Base-by-base conservation (phyloP, 2,888 invertebrate species). In the Camponotus fellah region DNA sequence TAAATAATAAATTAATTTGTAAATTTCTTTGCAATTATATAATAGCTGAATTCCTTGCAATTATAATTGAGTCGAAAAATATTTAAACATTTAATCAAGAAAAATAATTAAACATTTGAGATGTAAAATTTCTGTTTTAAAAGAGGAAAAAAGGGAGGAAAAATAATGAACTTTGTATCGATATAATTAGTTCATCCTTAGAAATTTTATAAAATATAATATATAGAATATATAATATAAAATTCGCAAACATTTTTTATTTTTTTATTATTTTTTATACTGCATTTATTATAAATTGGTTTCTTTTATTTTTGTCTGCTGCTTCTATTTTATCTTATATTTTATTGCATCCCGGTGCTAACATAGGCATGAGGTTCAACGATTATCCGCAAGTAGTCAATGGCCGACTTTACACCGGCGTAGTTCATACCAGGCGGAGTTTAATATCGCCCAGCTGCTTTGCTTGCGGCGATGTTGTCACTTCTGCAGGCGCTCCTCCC, bases 401-500 rank as follows among this genome's bases (percentile, higher is more conserved):
- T 80, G 79, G 60, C 46, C 46, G 79, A 80, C 79, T 80, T 80
- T 80, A 80, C 79, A 72, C 60, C 60, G 60, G 10, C 60, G 79
- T 79, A 72, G 72, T 49, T 72, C 46, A 46, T 62, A 80, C 60
- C 79, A 72, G 79, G 60, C 79, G 60, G 79, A 26, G 79, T 80
- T 80, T 80, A 80, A 80, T 72, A 83, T 83, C 81, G 65, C 40
- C 77, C 43, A 80, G 79, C 69, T 69, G 71, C 58, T 65, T 75
- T 46, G 83, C 82, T 77, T 72, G 83, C 86, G 75, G 82, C 87
- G 82, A 74, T 71, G 84, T 84, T 77, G 84, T 87, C 84, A 85
- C 86, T 88, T 91, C 91, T 89, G 81, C 84, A 89, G 91, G 86
- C 49, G 49, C 91, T 92, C 84, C 83, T 82, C 34, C 72, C 71